A percentile compares a stretch with the other conserved stretches of the same genome.
These are phyloP conservation scores for Cynocephalus volans DNA, from an alignment of 2,113 vertebrate genomes.

Conservation along the genomic window DNA sequence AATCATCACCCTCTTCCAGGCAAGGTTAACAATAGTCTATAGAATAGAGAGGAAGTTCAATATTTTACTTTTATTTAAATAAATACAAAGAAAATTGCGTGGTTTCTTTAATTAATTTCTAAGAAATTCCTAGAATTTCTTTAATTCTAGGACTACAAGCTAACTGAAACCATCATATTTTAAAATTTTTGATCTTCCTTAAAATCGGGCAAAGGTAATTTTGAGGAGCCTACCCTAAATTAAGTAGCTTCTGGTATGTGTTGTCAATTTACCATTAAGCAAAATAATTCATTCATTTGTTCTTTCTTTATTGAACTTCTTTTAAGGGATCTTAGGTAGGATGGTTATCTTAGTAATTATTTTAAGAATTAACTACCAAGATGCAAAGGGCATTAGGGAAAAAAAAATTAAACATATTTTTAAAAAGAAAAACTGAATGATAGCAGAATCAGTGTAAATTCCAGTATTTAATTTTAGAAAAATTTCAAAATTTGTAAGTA, in stretches of 20 bases:
- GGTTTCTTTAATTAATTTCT: constrained; percentile 64
- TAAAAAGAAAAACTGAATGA: constrained; percentile 17
- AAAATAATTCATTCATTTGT: not conserved
- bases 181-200: not conserved
- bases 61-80: constrained; percentile 82
- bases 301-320: constrained; percentile 22
- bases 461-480: constrained; percentile 32
- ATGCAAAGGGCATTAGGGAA: not conserved
- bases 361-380: not conserved
- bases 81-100: constrained; percentile 66
- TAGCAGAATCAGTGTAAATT: not conserved
- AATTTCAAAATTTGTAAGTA: constrained; percentile 20
- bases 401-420: constrained; percentile 4
- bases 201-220: constrained; percentile 2
- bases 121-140: constrained; percentile 40
- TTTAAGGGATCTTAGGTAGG: not conserved
- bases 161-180: not conserved
- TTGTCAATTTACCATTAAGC: not conserved
- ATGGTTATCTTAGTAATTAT: not conserved
- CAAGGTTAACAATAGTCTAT: constrained; percentile 83
- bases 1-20: constrained; percentile 80
- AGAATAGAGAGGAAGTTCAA: constrained; percentile 69
- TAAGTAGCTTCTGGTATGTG: not conserved
- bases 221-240: not conserved
- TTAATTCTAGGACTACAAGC: not conserved